Percentiles rank a stretch among this genome's conserved stretches.
Evolutionary conservation across 2,888 invertebrate species (phyloP).

Genomic region (Nymphalis c-album): DNA sequence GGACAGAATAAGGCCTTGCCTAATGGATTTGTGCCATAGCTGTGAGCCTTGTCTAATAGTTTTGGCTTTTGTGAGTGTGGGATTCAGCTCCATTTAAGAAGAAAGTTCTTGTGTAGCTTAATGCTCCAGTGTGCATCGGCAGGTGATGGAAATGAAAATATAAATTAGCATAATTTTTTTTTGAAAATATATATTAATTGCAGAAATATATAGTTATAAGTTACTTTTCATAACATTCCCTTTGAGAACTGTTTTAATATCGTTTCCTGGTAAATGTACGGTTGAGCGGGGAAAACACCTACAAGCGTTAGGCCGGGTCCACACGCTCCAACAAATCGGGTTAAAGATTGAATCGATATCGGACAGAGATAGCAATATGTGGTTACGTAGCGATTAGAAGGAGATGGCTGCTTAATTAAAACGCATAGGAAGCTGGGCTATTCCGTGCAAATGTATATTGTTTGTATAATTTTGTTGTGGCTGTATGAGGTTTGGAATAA

Average conservation of each 20-base stretch:
- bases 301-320: constrained; percentile 36
- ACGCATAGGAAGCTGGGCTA: constrained; percentile 20
- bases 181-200: no score
- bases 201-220: no score
- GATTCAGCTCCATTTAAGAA: no score
- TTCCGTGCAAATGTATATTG: constrained; percentile 16
- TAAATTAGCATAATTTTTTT: no score
- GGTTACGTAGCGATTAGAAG: constrained; percentile 13
- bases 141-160: no score
- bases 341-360: constrained; percentile 40
- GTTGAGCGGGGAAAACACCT: constrained; percentile 28
- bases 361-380: constrained; percentile 25
- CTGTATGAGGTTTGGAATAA: background rate
- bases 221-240: background rate
- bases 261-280: background rate
- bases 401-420: constrained; percentile 35
- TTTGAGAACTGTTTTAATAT: background rate
- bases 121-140: no score
- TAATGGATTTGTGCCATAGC: no score
- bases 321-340: constrained; percentile 39
- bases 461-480: constrained; percentile 13
- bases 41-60: no score
- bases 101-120: no score
- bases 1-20: no score
- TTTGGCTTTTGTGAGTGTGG: no score